Percentiles rank a stretch among this genome's conserved stretches.
Conservation (phyloP, 1,140 invertebrate species). For the Acromyrmex charruanus region DNA sequence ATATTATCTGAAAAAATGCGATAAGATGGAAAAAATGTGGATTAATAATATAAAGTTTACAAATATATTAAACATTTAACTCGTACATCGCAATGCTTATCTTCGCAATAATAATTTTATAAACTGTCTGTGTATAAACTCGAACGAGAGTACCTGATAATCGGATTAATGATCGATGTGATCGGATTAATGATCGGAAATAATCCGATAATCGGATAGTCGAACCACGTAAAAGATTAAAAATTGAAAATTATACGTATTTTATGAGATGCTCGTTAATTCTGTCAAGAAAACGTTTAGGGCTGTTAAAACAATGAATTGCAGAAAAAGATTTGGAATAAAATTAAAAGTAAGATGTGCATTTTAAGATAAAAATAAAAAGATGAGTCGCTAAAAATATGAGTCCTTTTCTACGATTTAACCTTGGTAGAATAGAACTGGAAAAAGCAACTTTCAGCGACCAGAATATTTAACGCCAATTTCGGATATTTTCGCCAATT, state of each 20-base stretch:
- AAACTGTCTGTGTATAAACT: background rate
- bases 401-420: background rate
- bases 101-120: background rate
- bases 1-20: background rate
- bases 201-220: background rate
- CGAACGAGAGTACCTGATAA: background rate
- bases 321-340: conserved; percentile 5
- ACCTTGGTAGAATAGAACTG: background rate
- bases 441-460: background rate
- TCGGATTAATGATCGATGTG: background rate
- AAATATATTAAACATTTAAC: background rate
- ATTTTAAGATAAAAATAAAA: background rate
- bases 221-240: background rate
- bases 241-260: background rate
- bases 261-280: background rate
- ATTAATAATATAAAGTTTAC: background rate
- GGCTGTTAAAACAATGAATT: background rate
- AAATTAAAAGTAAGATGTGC: conserved; percentile 6
- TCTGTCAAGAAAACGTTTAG: too few species aligned
- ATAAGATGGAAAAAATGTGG: background rate
- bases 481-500: conserved; percentile 12
- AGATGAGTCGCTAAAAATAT: conserved; percentile 10
- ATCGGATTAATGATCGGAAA: background rate
- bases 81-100: background rate
- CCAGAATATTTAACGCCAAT: conserved; percentile 5